phyloP scores from a whole-genome alignment of 2,888 invertebrate species.

The Argyresthia goedartella region DNA sequence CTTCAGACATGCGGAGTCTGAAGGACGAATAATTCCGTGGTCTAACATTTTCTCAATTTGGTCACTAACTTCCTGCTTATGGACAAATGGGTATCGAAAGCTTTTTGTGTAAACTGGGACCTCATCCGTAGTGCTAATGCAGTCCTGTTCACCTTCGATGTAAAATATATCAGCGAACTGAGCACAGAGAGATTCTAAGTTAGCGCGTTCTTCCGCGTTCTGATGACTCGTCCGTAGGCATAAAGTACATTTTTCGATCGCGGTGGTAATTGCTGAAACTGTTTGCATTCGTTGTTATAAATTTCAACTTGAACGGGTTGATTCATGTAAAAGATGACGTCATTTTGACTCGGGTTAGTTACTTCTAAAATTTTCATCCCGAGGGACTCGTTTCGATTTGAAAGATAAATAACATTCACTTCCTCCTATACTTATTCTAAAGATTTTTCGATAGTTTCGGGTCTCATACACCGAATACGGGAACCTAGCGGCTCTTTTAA shows the following conservation, averaged over 20 bases:
- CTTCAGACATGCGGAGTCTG: constrained; percentile 15
- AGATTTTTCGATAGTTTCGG: background rate
- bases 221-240: constrained; percentile 18
- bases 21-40: constrained; percentile 15
- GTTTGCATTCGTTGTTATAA: too few relatives aligned
- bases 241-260: background rate
- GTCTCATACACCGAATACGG: background rate
- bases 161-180: constrained; percentile 17
- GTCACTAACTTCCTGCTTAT: background rate
- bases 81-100: background rate
- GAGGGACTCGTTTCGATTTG: too few relatives aligned
- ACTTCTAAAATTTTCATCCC: constrained; percentile 16
- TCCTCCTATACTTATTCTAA: too few relatives aligned
- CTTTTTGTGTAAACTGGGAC: background rate
- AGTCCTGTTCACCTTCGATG: constrained; percentile 9
- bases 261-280: background rate
- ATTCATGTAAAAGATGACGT: constrained; percentile 11
- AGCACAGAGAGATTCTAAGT: constrained; percentile 12
- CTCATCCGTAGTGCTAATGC: background rate
- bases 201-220: constrained; percentile 18
- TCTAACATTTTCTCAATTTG: background rate
- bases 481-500: constrained; percentile 3
- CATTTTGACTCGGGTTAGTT: constrained; percentile 12
- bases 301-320: constrained; percentile 8
- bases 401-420: too few relatives aligned